Conservation (phyloP, 2,113 vertebrate genomes). For the Rhineura floridana region DNA sequence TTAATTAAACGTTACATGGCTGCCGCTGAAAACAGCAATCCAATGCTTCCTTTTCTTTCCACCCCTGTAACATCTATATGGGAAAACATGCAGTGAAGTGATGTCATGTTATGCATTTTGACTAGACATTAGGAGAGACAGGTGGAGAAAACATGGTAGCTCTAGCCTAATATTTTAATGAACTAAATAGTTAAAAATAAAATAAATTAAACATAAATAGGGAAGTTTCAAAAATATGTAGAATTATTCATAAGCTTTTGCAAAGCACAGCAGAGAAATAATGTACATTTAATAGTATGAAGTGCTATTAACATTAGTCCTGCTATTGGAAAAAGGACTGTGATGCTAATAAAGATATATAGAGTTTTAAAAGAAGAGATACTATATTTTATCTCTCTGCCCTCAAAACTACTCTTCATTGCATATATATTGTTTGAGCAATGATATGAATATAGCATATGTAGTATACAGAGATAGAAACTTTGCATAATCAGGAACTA, state of each 20-base stretch:
- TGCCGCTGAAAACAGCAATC: not conserved
- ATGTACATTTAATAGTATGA: not conserved
- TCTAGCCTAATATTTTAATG: not conserved
- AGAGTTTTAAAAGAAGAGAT: too few relatives aligned
- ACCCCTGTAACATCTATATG: not conserved
- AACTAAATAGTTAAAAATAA: not conserved
- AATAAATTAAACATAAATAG: too few relatives aligned
- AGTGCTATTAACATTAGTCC: not conserved
- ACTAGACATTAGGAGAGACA: not conserved
- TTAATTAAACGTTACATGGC: not conserved
- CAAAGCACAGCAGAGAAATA: not conserved
- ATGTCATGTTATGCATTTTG: not conserved
- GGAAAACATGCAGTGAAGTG: not conserved
- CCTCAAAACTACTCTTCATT: not conserved
- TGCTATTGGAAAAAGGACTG: not conserved
- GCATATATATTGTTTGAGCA: not conserved
- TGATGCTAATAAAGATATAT: not conserved
- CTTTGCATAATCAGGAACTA: not conserved
- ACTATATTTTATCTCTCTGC: too few relatives aligned
- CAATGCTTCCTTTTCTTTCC: not conserved
- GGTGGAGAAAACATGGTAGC: too few relatives aligned
- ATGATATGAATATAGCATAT: not conserved
- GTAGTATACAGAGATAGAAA: not conserved
- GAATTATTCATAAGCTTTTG: not conserved
- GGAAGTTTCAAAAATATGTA: not conserved